These are phyloP conservation scores for Flexamia atlantica DNA, from an alignment of 2,888 invertebrate species.

Conservation along the genomic window DNA sequence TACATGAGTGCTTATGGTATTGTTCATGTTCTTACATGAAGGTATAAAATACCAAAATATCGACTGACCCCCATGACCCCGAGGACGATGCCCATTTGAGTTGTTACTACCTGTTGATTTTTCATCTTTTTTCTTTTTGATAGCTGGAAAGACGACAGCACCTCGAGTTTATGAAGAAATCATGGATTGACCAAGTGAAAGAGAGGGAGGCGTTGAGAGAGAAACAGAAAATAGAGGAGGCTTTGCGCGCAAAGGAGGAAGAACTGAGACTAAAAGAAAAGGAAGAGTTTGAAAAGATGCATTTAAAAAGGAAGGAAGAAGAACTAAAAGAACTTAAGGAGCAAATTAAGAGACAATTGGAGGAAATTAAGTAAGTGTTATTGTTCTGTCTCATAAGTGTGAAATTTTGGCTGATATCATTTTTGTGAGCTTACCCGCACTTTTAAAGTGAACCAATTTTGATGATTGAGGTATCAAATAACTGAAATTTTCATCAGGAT, in stretches of 20 bases:
- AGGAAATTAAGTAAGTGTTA: slow-evolving; percentile 42
- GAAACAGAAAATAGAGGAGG: slow-evolving; percentile 30
- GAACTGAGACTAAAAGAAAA: slow-evolving; percentile 18
- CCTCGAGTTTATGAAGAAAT: slow-evolving; percentile 52
- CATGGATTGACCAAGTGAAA: slow-evolving; percentile 48
- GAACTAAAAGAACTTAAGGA: slow-evolving; percentile 30
- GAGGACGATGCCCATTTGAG: too few relatives aligned
- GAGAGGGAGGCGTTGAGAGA: slow-evolving; percentile 41
- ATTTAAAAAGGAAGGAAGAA: slow-evolving; percentile 12
- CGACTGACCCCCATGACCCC: too few relatives aligned
- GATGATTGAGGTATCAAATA: too few relatives aligned
- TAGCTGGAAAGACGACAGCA: slow-evolving; percentile 44
- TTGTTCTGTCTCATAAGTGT: neutral
- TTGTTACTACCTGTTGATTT: too few relatives aligned
- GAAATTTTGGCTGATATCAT: too few relatives aligned
- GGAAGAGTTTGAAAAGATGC: slow-evolving; percentile 29
- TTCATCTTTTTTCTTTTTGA: neutral
- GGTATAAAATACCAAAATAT: too few relatives aligned
- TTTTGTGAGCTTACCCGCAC: too few relatives aligned
- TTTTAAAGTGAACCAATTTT: too few relatives aligned
- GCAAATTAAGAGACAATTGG: slow-evolving; percentile 44
- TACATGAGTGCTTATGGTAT: too few relatives aligned
- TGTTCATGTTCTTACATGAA: too few relatives aligned
- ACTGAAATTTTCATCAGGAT: too few relatives aligned
- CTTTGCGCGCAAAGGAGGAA: slow-evolving; percentile 36